phyloP scores from a whole-genome alignment of 2,888 invertebrate genomes.

The Epinotia ramella region DNA sequence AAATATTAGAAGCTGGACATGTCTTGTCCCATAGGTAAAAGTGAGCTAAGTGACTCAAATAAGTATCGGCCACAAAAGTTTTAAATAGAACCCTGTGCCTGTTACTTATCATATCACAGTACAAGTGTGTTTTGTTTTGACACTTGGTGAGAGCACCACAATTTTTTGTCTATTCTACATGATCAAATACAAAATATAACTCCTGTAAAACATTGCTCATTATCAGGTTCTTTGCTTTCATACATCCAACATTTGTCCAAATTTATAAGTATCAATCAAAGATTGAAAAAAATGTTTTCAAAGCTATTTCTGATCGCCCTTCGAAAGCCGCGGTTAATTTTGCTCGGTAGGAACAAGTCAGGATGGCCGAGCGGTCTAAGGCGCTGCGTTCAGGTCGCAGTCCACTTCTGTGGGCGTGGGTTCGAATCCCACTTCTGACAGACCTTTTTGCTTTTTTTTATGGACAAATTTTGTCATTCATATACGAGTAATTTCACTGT shows the following conservation, averaged over 20 bases:
- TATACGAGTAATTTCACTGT: background rate
- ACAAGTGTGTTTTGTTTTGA: constrained; percentile 13
- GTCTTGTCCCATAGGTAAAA: background rate
- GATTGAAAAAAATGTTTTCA: background rate
- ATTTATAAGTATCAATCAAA: too few species aligned
- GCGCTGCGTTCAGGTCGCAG: constrained; percentile 47
- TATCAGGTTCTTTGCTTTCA: too few species aligned
- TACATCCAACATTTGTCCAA: background rate
- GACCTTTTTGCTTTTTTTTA: constrained; percentile 24
- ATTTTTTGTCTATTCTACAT: too few species aligned
- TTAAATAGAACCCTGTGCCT: background rate
- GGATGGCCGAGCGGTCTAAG: constrained; percentile 47
- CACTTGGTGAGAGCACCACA: constrained; percentile 7
- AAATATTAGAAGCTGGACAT: background rate
- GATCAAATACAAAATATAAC: background rate
- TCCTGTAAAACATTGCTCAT: background rate
- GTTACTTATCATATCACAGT: constrained; percentile 5
- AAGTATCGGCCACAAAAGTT: background rate
- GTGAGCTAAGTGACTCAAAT: background rate
- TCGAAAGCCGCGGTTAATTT: constrained; percentile 19
- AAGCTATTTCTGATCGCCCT: background rate
- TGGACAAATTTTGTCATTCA: background rate
- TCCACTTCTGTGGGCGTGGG: constrained; percentile 47
- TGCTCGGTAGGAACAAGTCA: constrained; percentile 13
- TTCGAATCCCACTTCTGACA: constrained; percentile 47